Evolutionary conservation across 2,888 invertebrate genomes (phyloP).

Genomic region (Nowickia ferox): DNA sequence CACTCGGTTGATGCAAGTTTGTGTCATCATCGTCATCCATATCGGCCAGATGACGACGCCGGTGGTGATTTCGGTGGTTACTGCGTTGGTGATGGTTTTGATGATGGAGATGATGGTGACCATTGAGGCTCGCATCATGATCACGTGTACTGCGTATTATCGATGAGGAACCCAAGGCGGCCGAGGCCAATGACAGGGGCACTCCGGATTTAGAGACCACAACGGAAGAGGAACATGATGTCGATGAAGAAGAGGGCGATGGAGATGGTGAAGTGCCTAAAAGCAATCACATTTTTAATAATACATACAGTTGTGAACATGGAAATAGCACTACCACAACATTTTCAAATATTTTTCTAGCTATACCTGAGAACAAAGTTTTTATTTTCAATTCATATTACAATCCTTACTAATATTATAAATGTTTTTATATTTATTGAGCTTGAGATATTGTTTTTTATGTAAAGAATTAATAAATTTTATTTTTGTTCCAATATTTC

Average conservation of each 20-base stretch:
- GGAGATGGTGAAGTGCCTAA: constrained; percentile 79
- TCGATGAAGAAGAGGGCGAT: constrained; percentile 79
- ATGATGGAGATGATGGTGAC: constrained; percentile 72
- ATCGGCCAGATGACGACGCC: constrained; percentile 80
- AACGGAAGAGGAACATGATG: constrained; percentile 80
- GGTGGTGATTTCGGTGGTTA: constrained; percentile 82
- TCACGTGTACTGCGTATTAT: constrained; percentile 82
- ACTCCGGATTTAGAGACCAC: constrained; percentile 79
- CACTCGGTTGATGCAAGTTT: constrained; percentile 70
- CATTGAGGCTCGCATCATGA: constrained; percentile 75
- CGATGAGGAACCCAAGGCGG: constrained; percentile 79
- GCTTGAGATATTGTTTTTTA: no score
- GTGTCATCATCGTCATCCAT: constrained; percentile 79
- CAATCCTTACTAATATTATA: no score
- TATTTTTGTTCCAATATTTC: no score
- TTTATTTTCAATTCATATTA: no score
- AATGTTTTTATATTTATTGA: no score
- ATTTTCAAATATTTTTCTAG: no score
- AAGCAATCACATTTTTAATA: not conserved
- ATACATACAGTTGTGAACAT: no score
- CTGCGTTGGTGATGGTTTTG: constrained; percentile 75
- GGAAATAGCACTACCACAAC: no score
- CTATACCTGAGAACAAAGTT: no score
- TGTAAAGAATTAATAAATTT: no score
- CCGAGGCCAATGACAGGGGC: constrained; percentile 79